Percentiles rank a stretch among this genome's conserved stretches.
Conservation (phyloP, 1,140 invertebrate genomes). For the fruit fly (Drosophila melanogaster) region Release_6_plus_ISO1_MT NC_004354.4:9487001-9487500, state of each 20-base stretch:
- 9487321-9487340: not conserved
- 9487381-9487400: conserved; percentile 43
- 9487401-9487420: conserved; percentile 76
- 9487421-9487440: conserved; percentile 80
- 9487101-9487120: conserved; percentile 37
- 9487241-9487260: conserved; percentile 18
- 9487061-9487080: conserved; percentile 14
- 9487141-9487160: conserved; percentile 30
- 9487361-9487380: not conserved
- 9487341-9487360: not conserved
- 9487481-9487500: conserved; percentile 13
- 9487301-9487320: conserved; percentile 5
- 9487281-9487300: conserved; percentile 52
- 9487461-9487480: conserved; percentile 26
- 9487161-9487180: not conserved
- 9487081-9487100: conserved; percentile 22
- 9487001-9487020: too few species aligned
- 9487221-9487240: not conserved
- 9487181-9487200: conserved; percentile 12
- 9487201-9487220: conserved; percentile 17
- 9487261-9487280: conserved; percentile 69
- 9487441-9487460: conserved; percentile 56
- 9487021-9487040: too few species aligned
- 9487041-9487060: not conserved
- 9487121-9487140: conserved; percentile 26